Percentiles rank a stretch among this genome's conserved stretches.
Conservation (phyloP, 2,797 vertebrate genomes). For the Steatocranus sp. region DNA sequence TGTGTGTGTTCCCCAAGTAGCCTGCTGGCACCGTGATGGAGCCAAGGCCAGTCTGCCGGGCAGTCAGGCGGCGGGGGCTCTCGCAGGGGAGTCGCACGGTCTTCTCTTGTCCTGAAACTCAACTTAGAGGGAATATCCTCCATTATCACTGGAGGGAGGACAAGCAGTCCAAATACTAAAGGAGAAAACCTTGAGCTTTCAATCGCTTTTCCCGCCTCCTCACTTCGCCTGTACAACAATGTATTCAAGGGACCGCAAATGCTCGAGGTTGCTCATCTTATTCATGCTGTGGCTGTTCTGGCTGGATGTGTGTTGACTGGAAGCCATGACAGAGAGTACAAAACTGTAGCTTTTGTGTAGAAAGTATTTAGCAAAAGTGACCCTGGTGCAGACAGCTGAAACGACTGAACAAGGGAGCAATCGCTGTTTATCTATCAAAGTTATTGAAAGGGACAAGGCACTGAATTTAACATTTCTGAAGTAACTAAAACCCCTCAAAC, state of each 20-base stretch:
- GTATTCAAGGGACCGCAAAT: neutral
- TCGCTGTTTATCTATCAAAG: neutral
- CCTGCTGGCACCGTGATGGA: neutral
- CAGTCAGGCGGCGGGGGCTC: neutral
- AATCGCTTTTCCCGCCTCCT: conserved; percentile 24
- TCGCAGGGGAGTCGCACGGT: neutral
- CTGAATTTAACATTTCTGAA: neutral
- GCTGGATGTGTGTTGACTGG: neutral
- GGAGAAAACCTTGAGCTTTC: conserved; percentile 54
- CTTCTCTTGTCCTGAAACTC: conserved; percentile 4
- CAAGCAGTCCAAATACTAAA: conserved; percentile 5
- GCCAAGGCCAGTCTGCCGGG: conserved; percentile 29
- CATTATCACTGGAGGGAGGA: conserved; percentile 38
- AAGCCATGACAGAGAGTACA: neutral
- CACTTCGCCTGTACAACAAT: conserved; percentile 10
- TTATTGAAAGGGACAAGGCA: neutral
- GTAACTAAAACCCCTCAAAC: neutral
- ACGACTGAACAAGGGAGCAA: neutral
- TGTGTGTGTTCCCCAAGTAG: neutral
- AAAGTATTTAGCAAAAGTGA: neutral
- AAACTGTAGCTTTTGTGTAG: neutral
- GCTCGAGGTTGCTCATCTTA: conserved; percentile 29
- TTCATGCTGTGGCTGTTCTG: neutral
- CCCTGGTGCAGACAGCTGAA: neutral
- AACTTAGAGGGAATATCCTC: conserved; percentile 35